phyloP scores from a whole-genome alignment of 2,113 vertebrate species.

The Boulengeromyrus knoepffleri region DNA sequence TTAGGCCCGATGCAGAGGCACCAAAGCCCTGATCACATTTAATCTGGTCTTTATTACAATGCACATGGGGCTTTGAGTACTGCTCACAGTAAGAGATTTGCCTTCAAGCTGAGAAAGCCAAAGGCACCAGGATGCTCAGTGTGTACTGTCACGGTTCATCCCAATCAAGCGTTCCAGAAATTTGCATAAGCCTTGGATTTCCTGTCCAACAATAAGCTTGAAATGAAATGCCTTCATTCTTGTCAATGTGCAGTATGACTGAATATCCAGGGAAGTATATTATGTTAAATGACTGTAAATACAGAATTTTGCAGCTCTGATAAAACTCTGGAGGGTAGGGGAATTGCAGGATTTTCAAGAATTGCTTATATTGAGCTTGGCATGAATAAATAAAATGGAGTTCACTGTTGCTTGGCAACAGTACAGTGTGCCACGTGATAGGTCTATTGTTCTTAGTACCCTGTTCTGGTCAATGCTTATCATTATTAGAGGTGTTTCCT shows the following conservation, averaged over 20 bases:
- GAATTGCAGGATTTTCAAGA: not conserved
- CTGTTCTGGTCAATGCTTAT: not conserved
- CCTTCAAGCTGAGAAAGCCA: not conserved
- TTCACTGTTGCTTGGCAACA: not conserved
- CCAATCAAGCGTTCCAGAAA: not conserved
- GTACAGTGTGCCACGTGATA: not conserved
- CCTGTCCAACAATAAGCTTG: slow-evolving; percentile 4
- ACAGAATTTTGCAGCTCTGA: not conserved
- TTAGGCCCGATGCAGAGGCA: not conserved
- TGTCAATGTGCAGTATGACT: not conserved
- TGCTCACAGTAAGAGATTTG: not conserved
- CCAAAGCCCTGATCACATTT: slow-evolving; percentile 1
- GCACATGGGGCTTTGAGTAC: not conserved
- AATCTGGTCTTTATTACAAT: slow-evolving; percentile 1
- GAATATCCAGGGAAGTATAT: not conserved
- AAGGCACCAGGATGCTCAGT: not conserved
- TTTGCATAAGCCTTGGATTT: slow-evolving; percentile 10
- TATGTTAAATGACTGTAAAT: not conserved
- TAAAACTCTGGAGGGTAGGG: not conserved
- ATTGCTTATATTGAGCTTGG: not conserved
- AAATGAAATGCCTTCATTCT: slow-evolving; percentile 1
- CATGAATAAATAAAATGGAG: not conserved
- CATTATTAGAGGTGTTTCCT: not conserved
- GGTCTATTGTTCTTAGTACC: not conserved
- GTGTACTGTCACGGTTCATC: not conserved